A percentile compares a stretch with the other conserved stretches of the same genome.
Evolutionary conservation across 2,113 vertebrate species (phyloP).

Genomic region (Coregonus clupeaformis): DNA sequence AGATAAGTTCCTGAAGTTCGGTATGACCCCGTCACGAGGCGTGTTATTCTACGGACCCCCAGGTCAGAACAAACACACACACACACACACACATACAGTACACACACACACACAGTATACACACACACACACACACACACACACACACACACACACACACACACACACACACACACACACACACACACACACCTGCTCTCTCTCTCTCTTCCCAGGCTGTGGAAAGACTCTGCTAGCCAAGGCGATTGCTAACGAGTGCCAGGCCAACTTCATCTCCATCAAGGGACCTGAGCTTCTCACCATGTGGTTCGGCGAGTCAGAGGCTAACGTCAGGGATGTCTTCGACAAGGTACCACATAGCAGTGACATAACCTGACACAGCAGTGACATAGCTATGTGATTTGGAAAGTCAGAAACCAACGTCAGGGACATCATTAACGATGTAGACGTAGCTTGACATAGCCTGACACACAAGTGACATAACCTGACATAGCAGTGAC

Average conservation of each 20-base stretch:
- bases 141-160: too few relatives aligned
- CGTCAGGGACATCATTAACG: background rate
- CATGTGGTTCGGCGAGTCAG: conserved; percentile 65
- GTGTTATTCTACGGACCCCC: conserved; percentile 63
- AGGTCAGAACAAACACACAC: too few relatives aligned
- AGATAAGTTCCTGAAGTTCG: conserved; percentile 63
- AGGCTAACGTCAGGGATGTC: conserved; percentile 59
- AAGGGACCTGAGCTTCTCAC: conserved; percentile 62
- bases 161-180: too few relatives aligned
- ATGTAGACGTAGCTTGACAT: too few relatives aligned
- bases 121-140: too few relatives aligned
- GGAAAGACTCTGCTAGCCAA: conserved; percentile 63
- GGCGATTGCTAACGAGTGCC: conserved; percentile 61
- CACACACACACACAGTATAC: too few relatives aligned
- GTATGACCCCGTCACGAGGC: conserved; percentile 59
- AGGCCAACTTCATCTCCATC: conserved; percentile 65
- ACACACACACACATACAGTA: too few relatives aligned
- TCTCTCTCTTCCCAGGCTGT: conserved; percentile 32
- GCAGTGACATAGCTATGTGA: conserved; percentile 14
- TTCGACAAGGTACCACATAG: conserved; percentile 54
- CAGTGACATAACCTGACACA: too few relatives aligned
- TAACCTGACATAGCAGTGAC: too few relatives aligned
- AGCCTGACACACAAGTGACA: too few relatives aligned
- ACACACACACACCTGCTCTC: too few relatives aligned
- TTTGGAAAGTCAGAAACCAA: conserved; percentile 29